phyloP scores from a whole-genome alignment of 2,888 invertebrate species.

The Helicoverpa assulta region DNA sequence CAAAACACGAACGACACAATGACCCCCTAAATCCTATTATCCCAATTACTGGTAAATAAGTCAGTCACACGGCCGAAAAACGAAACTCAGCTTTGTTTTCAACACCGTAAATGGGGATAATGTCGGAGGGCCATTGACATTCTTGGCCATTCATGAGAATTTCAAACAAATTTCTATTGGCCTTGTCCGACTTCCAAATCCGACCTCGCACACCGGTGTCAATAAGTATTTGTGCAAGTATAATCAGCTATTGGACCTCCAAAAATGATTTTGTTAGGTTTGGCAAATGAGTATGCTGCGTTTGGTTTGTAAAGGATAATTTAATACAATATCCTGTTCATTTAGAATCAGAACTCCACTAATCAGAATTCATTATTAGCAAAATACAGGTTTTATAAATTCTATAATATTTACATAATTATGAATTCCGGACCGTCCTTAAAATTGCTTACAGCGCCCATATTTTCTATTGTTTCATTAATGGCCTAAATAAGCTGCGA shows the following conservation, averaged over 20 bases:
- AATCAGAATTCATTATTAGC: too few relatives aligned
- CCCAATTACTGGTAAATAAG: slow-evolving; percentile 31
- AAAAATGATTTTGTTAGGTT: slow-evolving; percentile 9
- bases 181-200: slow-evolving; percentile 72
- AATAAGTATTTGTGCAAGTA: slow-evolving; percentile 53
- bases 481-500: too few relatives aligned
- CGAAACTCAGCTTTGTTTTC: slow-evolving; percentile 32
- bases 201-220: slow-evolving; percentile 66
- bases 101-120: slow-evolving; percentile 32
- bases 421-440: too few relatives aligned
- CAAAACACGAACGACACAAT: slow-evolving; percentile 19
- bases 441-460: too few relatives aligned
- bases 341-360: background rate
- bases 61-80: slow-evolving; percentile 39
- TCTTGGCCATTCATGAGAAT: slow-evolving; percentile 60
- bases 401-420: background rate
- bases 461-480: too few relatives aligned
- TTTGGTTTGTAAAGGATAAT: background rate
- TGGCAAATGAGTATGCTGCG: slow-evolving; percentile 4
- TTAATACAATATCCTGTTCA: background rate
- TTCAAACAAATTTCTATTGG: slow-evolving; percentile 54
- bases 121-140: slow-evolving; percentile 49
- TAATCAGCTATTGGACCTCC: slow-evolving; percentile 8
- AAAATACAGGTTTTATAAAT: background rate
- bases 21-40: slow-evolving; percentile 11